Base-by-base conservation (phyloP, 2,888 invertebrate species). In the Amiota communis region DNA sequence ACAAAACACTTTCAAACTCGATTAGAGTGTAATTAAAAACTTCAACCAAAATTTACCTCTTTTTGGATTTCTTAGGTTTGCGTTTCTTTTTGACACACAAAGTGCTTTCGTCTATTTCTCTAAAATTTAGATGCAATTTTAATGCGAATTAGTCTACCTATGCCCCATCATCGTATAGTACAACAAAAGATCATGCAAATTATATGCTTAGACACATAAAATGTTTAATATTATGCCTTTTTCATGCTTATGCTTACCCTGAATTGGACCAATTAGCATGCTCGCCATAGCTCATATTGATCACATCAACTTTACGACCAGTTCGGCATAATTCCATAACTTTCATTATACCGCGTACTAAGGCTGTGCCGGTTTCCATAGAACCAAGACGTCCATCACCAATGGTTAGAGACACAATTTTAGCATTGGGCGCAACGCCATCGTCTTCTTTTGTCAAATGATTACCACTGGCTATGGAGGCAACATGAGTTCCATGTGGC, bases 281-380 rank as follows among this genome's bases (percentile, higher is more conserved):
- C 90, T 99, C 99, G 0, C 99, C 99, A 84, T 98, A 99, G 87
- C 98, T 98, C 96, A 98, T 98, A 89, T 99, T 99, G 80, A 99
- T 96, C 0, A 99, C 94, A 87, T 99, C 96, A 70, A 97, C 91
- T 81, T 92, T 92, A 81, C 90, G 91, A 0, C 89, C 90, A 1
- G 85, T 90, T 80, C 92, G 91, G 64, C 92, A 91, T 17, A 94
- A 87, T 84, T 94, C 93, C 95, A 96, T 96, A 53, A 97, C 92
- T 89, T 94, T 94, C 80, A 96, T 94, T 91, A 98, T 98, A 10
- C 98, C 98, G 77, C 99, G 91, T 1, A 97, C 95, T 8, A 99
- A 89, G 0, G 97, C 96, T 0, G 97, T 95, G 15, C 98, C 98
- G 0, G 99, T 99, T 91, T 99, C 99, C 98, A 98, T 99, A 2